A percentile compares a stretch with the other conserved stretches of the same genome.
phyloP scores from a whole-genome alignment of 2,113 vertebrate genomes.

The Sprattus sprattus region DNA sequence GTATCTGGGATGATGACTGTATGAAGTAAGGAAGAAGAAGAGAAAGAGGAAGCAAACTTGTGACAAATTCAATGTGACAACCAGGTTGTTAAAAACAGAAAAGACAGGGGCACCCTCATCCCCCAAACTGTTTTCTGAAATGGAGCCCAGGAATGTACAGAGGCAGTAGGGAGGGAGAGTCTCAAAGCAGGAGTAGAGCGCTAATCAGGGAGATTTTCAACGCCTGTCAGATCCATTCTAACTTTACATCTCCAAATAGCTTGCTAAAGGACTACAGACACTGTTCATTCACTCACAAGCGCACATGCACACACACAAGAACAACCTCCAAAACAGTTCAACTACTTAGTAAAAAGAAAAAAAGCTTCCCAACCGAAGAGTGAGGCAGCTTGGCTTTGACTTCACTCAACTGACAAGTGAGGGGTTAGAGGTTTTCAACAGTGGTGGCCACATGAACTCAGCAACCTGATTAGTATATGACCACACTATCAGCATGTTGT shows the following conservation, averaged over 20 bases:
- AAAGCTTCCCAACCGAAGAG: not conserved
- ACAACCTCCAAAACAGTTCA: not conserved
- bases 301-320: not conserved
- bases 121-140: not conserved
- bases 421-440: not conserved
- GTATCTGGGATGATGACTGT: not conserved
- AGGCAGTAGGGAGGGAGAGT: not conserved
- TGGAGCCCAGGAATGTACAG: not conserved
- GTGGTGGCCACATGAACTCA: not conserved
- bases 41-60: not conserved
- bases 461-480: too few relatives aligned
- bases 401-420: not conserved
- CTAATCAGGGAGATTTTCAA: constrained; percentile 41
- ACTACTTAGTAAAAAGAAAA: not conserved
- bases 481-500: too few relatives aligned
- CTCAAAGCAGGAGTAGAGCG: not conserved
- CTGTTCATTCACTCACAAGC: not conserved
- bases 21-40: not conserved
- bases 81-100: not conserved
- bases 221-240: constrained; percentile 31
- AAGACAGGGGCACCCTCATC: not conserved
- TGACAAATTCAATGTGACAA: not conserved
- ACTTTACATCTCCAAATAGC: not conserved
- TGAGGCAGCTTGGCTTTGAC: not conserved
- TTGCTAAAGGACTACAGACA: not conserved